phyloP scores from a whole-genome alignment of 1,140 invertebrate species.

The Brachionus rotundiformis region DNA sequence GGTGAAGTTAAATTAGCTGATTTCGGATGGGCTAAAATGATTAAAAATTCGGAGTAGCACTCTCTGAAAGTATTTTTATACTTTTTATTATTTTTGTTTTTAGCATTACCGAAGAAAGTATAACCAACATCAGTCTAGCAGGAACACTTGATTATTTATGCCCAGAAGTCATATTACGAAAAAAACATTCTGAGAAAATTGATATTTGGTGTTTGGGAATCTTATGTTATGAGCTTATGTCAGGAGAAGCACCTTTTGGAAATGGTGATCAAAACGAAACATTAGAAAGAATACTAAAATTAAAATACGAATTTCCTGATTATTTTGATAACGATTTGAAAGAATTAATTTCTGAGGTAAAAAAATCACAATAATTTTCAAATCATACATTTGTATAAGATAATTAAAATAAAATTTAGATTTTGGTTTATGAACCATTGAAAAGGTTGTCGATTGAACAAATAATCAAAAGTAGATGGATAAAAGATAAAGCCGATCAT shows the following conservation, averaged over 20 bases:
- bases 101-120: not conserved
- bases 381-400: too few species aligned
- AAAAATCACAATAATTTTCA: too few species aligned
- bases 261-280: not conserved
- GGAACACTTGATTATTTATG: slow-evolving; percentile 70
- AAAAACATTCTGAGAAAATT: slow-evolving; percentile 93
- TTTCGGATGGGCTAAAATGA: slow-evolving; percentile 31
- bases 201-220: slow-evolving; percentile 89
- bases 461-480: slow-evolving; percentile 3
- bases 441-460: not conserved
- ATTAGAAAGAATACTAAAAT: not conserved
- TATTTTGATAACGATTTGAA: not conserved
- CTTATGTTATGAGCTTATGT: slow-evolving; percentile 99
- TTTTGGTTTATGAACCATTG: not conserved
- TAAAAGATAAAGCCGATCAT: not conserved
- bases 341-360: slow-evolving; percentile 19
- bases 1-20: slow-evolving; percentile 30
- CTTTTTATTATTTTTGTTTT: too few species aligned
- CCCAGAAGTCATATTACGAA: slow-evolving; percentile 79
- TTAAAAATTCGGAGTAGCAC: not conserved
- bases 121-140: slow-evolving; percentile 81
- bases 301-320: not conserved
- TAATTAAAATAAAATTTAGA: not conserved
- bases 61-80: too few species aligned
- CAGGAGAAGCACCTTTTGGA: slow-evolving; percentile 82